Conservation (phyloP, 1,140 invertebrate species). For the Drosophila pseudoobscura region DNA sequence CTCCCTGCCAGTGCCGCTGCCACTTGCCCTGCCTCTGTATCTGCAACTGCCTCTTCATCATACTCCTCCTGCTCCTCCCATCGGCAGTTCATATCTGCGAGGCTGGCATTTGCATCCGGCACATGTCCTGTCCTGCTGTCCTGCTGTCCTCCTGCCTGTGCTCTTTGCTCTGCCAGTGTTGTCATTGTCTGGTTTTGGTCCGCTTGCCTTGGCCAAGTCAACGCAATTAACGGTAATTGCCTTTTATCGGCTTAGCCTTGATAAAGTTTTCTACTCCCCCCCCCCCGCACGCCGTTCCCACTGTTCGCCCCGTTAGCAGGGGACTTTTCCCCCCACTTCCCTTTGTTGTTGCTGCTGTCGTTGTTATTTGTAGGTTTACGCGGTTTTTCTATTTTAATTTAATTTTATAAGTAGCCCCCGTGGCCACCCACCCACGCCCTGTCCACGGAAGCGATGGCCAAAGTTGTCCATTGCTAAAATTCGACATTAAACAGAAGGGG, state of each 20-base stretch:
- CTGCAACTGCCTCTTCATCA: slow-evolving; percentile 44
- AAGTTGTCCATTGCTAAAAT: slow-evolving; percentile 71
- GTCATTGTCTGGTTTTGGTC: slow-evolving; percentile 54
- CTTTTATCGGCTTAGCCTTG: slow-evolving; percentile 81
- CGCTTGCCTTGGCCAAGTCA: slow-evolving; percentile 58
- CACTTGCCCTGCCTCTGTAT: slow-evolving; percentile 4
- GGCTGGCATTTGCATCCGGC: slow-evolving; percentile 68
- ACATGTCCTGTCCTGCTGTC: slow-evolving; percentile 38
- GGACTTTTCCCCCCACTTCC: slow-evolving; percentile 1
- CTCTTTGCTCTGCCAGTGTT: slow-evolving; percentile 46
- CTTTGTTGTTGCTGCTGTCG: slow-evolving; percentile 34
- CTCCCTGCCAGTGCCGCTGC: too few species aligned
- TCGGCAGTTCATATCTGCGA: slow-evolving; percentile 65
- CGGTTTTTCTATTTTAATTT: slow-evolving; percentile 82
- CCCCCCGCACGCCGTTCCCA: neutral
- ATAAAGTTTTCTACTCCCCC: slow-evolving; percentile 64
- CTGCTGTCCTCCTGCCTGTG: neutral
- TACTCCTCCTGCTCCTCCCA: slow-evolving; percentile 16
- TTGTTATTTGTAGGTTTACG: slow-evolving; percentile 74
- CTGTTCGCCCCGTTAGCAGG: neutral
- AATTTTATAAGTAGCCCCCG: slow-evolving; percentile 71
- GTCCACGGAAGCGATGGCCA: neutral
- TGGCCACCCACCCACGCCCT: neutral
- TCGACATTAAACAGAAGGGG: slow-evolving; percentile 62
- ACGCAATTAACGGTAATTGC: slow-evolving; percentile 81